A percentile compares a stretch with the other conserved stretches of the same genome.
These are phyloP conservation scores for Papilio polytes DNA, from an alignment of 1,140 invertebrate genomes.

Conservation along the genomic window DNA sequence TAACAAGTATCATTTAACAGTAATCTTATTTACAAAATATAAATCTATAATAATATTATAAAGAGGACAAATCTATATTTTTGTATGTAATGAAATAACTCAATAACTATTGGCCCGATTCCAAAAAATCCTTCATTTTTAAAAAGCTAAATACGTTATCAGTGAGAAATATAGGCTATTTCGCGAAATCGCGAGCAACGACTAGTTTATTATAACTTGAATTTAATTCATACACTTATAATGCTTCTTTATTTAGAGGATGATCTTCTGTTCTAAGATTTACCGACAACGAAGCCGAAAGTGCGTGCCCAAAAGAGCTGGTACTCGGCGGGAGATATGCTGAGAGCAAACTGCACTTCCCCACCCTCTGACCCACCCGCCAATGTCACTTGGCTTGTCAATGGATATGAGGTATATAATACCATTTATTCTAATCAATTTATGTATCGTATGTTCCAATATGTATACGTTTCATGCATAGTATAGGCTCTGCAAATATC, in stretches of 20 bases:
- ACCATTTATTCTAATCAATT: not conserved
- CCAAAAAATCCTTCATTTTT: too few species aligned
- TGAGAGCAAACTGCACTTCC: constrained; percentile 90
- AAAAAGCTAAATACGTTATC: too few species aligned
- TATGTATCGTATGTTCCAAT: not conserved
- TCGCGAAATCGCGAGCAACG: too few species aligned
- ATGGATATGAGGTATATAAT: constrained; percentile 87
- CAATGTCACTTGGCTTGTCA: constrained; percentile 92
- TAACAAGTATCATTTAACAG: not conserved
- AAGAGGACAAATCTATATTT: too few species aligned
- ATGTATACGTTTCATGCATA: too few species aligned
- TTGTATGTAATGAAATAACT: too few species aligned
- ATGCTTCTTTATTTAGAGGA: not conserved
- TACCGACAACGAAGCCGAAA: constrained; percentile 87
- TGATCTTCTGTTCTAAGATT: constrained; percentile 77
- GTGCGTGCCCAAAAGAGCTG: constrained; percentile 88
- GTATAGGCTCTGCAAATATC: too few species aligned
- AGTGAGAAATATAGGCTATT: too few species aligned
- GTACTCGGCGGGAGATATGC: constrained; percentile 89
- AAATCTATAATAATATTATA: too few species aligned
- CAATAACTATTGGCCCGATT: too few species aligned
- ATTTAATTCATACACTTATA: not conserved
- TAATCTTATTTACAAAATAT: not conserved
- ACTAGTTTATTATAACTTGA: not conserved
- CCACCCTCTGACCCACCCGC: constrained; percentile 89